phyloP scores from a whole-genome alignment of 2,888 invertebrate genomes.

The Podotricha telesiphe region DNA sequence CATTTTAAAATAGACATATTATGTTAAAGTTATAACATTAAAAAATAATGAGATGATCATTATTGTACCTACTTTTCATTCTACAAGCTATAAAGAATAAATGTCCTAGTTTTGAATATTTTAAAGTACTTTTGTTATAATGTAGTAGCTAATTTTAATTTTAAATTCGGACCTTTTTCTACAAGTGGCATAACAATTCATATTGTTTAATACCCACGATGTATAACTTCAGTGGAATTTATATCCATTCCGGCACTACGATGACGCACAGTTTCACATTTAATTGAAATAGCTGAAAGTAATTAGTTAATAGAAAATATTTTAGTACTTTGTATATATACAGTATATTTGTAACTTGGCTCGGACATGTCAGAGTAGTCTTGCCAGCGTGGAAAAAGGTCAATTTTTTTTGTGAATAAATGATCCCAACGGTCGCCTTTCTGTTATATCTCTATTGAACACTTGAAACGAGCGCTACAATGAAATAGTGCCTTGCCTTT shows the following conservation, averaged over 20 bases:
- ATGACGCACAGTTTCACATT: conserved; percentile 25
- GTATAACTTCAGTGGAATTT: neutral
- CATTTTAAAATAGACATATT: too few species aligned
- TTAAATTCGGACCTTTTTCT: conserved; percentile 2
- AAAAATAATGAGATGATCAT: neutral
- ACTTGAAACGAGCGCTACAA: conserved; percentile 47
- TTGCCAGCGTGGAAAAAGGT: conserved; percentile 57
- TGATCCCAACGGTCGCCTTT: conserved; percentile 65
- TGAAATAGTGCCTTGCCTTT: conserved; percentile 44
- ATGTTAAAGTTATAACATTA: too few species aligned
- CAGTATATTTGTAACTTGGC: conserved; percentile 36
- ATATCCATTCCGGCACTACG: conserved; percentile 36
- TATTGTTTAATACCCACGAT: neutral
- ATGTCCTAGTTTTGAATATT: conserved; percentile 4
- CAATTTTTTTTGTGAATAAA: conserved; percentile 66
- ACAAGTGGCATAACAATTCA: neutral
- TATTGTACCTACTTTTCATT: neutral
- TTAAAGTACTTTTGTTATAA: conserved; percentile 18
- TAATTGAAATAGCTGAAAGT: conserved; percentile 31
- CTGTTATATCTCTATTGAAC: conserved; percentile 59
- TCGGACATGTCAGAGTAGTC: conserved; percentile 35
- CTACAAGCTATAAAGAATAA: neutral
- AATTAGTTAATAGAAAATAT: conserved; percentile 32
- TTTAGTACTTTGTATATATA: conserved; percentile 23
- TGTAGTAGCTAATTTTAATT: neutral